These are phyloP conservation scores for Leucosticte australis DNA, from an alignment of 2,113 vertebrate species.

Conservation along the genomic window DNA sequence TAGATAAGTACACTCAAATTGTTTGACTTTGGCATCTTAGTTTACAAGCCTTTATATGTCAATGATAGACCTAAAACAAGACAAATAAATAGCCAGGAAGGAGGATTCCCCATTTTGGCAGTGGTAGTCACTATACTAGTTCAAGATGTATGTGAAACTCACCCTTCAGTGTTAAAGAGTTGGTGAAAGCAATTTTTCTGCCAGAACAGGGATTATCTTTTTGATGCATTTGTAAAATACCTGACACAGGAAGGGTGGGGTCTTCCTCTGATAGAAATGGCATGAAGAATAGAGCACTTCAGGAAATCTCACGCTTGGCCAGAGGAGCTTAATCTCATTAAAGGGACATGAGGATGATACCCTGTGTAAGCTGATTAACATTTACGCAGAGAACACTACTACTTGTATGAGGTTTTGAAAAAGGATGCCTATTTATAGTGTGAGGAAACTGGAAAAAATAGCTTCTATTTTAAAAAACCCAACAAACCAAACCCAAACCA, in stretches of 20 bases:
- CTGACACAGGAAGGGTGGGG: slow-evolving; percentile 5
- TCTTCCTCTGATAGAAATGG: background rate
- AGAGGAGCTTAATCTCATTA: slow-evolving; percentile 49
- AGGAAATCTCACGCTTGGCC: background rate
- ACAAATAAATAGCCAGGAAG: background rate
- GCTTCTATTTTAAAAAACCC: background rate
- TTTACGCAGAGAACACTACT: background rate
- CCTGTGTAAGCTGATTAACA: slow-evolving; percentile 35
- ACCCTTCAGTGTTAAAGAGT: background rate
- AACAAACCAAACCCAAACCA: background rate
- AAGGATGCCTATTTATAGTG: background rate
- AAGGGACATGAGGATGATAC: slow-evolving; percentile 30
- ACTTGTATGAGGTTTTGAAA: background rate
- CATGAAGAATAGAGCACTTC: slow-evolving; percentile 1
- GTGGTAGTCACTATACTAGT: background rate
- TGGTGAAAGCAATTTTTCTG: background rate
- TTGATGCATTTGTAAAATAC: background rate
- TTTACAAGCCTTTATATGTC: background rate
- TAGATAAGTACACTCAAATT: background rate
- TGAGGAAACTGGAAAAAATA: background rate
- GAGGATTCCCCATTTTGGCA: background rate
- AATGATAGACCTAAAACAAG: background rate
- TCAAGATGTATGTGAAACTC: background rate
- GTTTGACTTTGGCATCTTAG: background rate
- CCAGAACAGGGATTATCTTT: background rate